These are phyloP conservation scores for Drosophila santomea DNA, from an alignment of 1,140 invertebrate genomes.

Conservation along the genomic window DNA sequence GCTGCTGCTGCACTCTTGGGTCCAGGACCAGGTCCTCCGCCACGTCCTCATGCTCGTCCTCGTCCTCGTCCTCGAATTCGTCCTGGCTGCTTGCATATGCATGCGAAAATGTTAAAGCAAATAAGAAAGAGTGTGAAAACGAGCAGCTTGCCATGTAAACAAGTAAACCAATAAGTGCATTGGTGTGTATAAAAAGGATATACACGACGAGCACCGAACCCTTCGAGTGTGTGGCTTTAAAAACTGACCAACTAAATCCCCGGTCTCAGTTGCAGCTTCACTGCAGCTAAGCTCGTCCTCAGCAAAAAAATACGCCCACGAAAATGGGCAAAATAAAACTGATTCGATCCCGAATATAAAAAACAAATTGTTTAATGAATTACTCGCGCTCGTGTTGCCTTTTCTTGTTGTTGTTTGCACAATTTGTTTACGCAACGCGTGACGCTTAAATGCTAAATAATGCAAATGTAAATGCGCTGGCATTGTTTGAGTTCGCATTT, in stretches of 20 bases:
- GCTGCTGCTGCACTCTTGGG: conserved; percentile 46
- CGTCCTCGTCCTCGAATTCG: conserved; percentile 23
- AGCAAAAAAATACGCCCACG: conserved; percentile 1
- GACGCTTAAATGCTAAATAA: conserved; percentile 83
- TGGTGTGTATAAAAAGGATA: conserved; percentile 52
- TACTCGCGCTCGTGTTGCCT: conserved; percentile 59
- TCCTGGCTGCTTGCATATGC: conserved; percentile 75
- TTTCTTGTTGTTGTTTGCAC: conserved; percentile 66
- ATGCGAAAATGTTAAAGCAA: conserved; percentile 82
- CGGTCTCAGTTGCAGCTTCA: conserved; percentile 51
- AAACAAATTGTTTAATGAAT: conserved; percentile 72
- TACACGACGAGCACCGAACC: conserved; percentile 21
- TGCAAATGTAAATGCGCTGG: conserved; percentile 76
- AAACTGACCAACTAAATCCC: conserved; percentile 65
- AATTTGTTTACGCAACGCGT: conserved; percentile 83
- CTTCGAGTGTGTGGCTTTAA: conserved; percentile 58
- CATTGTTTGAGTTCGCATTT: conserved; percentile 65
- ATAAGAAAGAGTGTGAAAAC: conserved; percentile 83
- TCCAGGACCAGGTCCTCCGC: conserved; percentile 17
- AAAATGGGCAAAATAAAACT: conserved; percentile 5
- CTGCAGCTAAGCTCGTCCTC: conserved; percentile 34
- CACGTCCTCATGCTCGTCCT: conserved; percentile 16
- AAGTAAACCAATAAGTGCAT: conserved; percentile 80
- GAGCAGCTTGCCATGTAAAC: conserved; percentile 82
- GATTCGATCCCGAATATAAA: conserved; percentile 21